Conservation (phyloP, 2,797 vertebrate species). For the Crocodylus rhombifer region DNA sequence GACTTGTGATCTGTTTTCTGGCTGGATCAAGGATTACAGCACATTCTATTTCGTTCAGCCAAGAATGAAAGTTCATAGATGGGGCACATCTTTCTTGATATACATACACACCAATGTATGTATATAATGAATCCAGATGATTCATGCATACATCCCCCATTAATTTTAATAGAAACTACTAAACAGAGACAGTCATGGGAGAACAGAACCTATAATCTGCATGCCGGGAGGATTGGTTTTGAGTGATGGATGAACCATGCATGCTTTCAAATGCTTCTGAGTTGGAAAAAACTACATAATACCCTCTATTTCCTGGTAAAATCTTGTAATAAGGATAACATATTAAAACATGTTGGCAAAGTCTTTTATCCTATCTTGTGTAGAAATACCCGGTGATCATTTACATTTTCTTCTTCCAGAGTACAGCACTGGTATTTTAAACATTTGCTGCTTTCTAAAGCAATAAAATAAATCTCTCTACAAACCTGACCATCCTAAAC, state of each 20-base stretch:
- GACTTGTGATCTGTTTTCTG: not conserved
- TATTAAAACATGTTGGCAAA: not conserved
- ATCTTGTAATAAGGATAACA: not conserved
- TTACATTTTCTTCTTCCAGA: not conserved
- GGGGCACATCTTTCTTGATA: no score
- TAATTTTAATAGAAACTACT: not conserved
- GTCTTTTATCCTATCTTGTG: not conserved
- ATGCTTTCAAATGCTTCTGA: not conserved
- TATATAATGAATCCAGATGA: not conserved
- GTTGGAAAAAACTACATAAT: not conserved
- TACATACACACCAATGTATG: not conserved
- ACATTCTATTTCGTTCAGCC: not conserved
- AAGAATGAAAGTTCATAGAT: not conserved
- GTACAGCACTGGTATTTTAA: not conserved
- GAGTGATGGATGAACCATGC: not conserved
- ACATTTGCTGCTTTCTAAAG: not conserved
- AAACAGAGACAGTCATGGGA: not conserved
- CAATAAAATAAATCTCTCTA: not conserved
- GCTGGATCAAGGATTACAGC: not conserved
- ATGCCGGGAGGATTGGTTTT: not conserved
- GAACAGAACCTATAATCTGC: not conserved
- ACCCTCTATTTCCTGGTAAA: not conserved
- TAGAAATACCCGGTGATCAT: slow-evolving; percentile 5
- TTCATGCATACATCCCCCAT: not conserved
- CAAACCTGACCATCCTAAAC: not conserved